Base-by-base conservation (phyloP, 2,888 invertebrate species). In the Hyposoter didymator region DNA sequence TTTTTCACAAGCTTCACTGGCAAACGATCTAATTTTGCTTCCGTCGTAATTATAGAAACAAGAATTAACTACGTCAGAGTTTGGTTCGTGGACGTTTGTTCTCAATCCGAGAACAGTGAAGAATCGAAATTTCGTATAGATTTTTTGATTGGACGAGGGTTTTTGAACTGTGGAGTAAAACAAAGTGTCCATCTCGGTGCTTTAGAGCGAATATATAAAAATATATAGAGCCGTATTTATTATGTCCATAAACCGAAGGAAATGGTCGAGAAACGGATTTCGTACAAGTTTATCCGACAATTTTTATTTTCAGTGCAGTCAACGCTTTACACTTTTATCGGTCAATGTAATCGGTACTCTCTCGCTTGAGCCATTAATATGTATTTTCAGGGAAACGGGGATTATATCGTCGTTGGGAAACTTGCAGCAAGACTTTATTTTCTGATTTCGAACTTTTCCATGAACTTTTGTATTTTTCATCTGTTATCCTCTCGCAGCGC, bases 261-360 rank as follows among this genome's bases (percentile, higher is more conserved):
- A 19, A 67, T 32, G 22, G n/a, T 75, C 70, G 80, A 43, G 45
- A 14, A 64, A 64, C 69, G 70, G 76, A 84, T 78, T 84, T 52
- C 73, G 73, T 76, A 52, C 49, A 59, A 67, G 14, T 78, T 81
- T 67, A 81, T 84, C 66, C 43, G 49, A 84, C 28, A 59, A 66
- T 45, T 55, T 62, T 45, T 67, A 78, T 83, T 73, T 62, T 69
- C 73, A 74, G 32, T 72, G 19, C 64, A 45, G 32, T 32, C 32
- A 66, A 66, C 52, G 52, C 22, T 45, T 55, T 52, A 43, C n/a
- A 22, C 10, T 12, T 32, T 64, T 69, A 45, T 47, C 59, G 64
- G 45, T 72, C 22, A 76, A 64, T 72, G 66, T 67, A 73, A 83
- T 83, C 78, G 59, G 62, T 66, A 62, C 67, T 62, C 59, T 62